Conservation (phyloP, 2,888 invertebrate genomes). For the Iphiclides podalirius region DNA sequence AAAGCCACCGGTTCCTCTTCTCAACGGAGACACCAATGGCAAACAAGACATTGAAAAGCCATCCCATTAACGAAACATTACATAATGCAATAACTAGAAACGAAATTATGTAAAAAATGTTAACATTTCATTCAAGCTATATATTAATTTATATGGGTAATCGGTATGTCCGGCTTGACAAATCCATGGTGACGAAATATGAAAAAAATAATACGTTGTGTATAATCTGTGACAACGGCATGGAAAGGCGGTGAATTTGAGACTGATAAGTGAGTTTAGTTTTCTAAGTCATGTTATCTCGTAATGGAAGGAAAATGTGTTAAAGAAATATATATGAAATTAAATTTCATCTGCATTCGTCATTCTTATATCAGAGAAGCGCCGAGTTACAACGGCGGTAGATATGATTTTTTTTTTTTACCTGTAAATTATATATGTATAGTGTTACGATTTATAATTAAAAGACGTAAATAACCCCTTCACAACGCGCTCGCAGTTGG, state of each 20-base stretch:
- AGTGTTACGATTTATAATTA: too few relatives aligned
- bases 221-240: slow-evolving; percentile 21
- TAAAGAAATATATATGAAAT: slow-evolving; percentile 36
- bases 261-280: slow-evolving; percentile 66
- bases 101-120: slow-evolving; percentile 7
- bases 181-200: not conserved
- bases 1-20: slow-evolving; percentile 50
- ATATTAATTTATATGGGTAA: slow-evolving; percentile 6
- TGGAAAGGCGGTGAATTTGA: slow-evolving; percentile 49
- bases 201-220: slow-evolving; percentile 10
- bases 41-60: slow-evolving; percentile 31
- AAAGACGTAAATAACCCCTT: too few relatives aligned
- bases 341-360: slow-evolving; percentile 33
- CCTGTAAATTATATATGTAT: too few relatives aligned
- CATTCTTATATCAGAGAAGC: slow-evolving; percentile 24
- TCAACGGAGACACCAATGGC: slow-evolving; percentile 65
- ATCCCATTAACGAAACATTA: slow-evolving; percentile 17
- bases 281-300: slow-evolving; percentile 45
- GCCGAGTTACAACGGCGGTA: slow-evolving; percentile 33
- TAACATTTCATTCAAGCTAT: slow-evolving; percentile 16
- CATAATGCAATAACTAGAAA: slow-evolving; percentile 4
- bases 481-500: too few relatives aligned
- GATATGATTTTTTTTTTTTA: too few relatives aligned
- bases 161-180: slow-evolving; percentile 11
- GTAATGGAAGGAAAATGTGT: slow-evolving; percentile 33